These are phyloP conservation scores for Drosophila orosa DNA, from an alignment of 1,140 invertebrate species.

Conservation along the genomic window DNA sequence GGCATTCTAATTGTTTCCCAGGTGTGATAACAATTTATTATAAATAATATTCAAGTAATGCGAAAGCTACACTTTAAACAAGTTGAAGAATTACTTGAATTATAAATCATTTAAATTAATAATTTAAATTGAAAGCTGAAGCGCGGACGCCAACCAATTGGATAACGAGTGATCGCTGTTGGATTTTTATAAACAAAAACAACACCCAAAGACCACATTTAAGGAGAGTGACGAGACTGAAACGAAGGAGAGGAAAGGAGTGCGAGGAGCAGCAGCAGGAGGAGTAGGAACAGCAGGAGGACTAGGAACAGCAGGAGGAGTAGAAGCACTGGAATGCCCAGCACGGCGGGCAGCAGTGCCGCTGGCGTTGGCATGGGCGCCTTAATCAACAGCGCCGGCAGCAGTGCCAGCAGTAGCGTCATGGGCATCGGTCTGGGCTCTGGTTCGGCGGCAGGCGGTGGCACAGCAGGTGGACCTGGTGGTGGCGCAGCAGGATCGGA, in stretches of 20 bases:
- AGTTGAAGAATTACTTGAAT: neutral
- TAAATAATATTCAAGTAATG: neutral
- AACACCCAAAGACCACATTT: neutral
- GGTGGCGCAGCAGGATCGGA: constrained; percentile 24
- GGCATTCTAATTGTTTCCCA: neutral
- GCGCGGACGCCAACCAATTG: constrained; percentile 12
- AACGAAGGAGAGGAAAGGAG: neutral
- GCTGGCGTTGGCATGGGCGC: constrained; percentile 60
- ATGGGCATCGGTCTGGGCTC: constrained; percentile 52
- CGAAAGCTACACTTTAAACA: neutral
- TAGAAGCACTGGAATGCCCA: constrained; percentile 43
- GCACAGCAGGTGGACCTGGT: constrained; percentile 12
- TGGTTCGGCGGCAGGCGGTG: neutral
- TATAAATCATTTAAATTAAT: neutral
- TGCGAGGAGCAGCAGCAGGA: neutral
- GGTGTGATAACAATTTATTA: neutral
- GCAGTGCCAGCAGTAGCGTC: constrained; percentile 52
- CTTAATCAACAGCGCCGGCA: constrained; percentile 64
- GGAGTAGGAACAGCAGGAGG: neutral
- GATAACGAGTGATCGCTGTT: neutral
- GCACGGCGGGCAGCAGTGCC: constrained; percentile 66
- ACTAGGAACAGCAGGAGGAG: neutral
- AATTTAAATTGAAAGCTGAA: constrained; percentile 5
- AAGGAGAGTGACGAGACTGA: constrained; percentile 50
- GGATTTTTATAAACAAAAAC: neutral